A percentile compares a stretch with the other conserved stretches of the same genome.
phyloP scores from a whole-genome alignment of 2,888 invertebrate species.

The Galerucella nymphaeae region DNA sequence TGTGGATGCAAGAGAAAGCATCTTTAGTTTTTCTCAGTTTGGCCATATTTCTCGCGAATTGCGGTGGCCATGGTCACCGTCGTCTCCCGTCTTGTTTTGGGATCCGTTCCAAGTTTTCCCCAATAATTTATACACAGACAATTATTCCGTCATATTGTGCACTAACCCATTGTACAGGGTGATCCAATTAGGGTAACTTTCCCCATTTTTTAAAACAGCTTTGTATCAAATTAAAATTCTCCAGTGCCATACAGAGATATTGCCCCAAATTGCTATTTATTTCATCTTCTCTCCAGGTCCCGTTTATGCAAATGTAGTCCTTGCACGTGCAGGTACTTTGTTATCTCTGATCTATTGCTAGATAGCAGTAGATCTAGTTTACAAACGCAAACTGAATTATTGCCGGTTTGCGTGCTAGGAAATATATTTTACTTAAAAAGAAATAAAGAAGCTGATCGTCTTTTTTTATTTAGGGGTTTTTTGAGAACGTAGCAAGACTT shows the following conservation, averaged over 20 bases:
- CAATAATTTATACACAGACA: conserved; percentile 18
- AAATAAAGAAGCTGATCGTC: not conserved
- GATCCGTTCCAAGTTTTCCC: conserved; percentile 15
- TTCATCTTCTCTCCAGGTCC: conserved; percentile 39
- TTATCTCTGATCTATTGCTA: conserved; percentile 51
- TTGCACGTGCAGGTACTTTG: conserved; percentile 52
- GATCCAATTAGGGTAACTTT: not conserved
- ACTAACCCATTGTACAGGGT: conserved; percentile 17
- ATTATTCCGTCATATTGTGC: conserved; percentile 32
- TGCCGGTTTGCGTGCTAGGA: conserved; percentile 10
- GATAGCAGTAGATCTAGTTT: conserved; percentile 40
- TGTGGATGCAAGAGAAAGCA: not conserved
- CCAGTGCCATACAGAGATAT: conserved; percentile 55
- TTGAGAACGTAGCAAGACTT: not conserved
- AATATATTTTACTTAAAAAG: conserved; percentile 9
- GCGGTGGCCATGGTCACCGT: conserved; percentile 16
- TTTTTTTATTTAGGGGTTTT: not conserved
- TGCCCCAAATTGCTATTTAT: conserved; percentile 52
- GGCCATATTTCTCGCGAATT: conserved; percentile 5
- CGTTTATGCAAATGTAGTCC: conserved; percentile 54
- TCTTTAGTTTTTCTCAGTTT: conserved; percentile 12
- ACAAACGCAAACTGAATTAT: conserved; percentile 38
- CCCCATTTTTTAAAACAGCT: not conserved
- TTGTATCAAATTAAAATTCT: conserved; percentile 12
- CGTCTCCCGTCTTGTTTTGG: conserved; percentile 9